Evolutionary conservation across 2,888 invertebrate genomes (phyloP).

Genomic region (Acleris literana): DNA sequence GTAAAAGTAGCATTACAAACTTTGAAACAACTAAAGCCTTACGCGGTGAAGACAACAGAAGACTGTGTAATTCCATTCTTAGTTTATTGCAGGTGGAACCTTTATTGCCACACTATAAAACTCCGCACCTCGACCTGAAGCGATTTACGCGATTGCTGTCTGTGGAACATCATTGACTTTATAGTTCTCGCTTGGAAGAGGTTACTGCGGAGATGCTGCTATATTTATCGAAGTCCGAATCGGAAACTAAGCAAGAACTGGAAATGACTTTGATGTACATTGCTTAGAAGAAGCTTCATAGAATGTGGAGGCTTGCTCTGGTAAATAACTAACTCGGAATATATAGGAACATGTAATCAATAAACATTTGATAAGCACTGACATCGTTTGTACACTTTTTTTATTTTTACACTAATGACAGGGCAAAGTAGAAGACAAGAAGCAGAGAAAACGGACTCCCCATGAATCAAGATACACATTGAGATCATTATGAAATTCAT

Average conservation of each 20-base stretch:
- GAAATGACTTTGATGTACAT: neutral
- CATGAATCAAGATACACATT: no score
- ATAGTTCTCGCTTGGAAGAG: constrained; percentile 37
- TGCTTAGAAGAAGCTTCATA: neutral
- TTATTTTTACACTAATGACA: no score
- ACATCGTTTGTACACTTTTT: no score
- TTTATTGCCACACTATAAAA: constrained; percentile 52
- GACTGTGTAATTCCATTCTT: constrained; percentile 31
- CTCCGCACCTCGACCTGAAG: constrained; percentile 42
- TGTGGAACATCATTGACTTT: constrained; percentile 42
- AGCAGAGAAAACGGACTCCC: no score
- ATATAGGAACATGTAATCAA: no score
- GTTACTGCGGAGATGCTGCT: constrained; percentile 36
- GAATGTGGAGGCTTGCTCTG: no score
- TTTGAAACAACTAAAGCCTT: constrained; percentile 20
- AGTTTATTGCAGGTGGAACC: constrained; percentile 44
- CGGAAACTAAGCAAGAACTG: constrained; percentile 13
- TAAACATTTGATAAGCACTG: no score
- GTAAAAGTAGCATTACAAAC: constrained; percentile 23
- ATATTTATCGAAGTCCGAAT: constrained; percentile 13
- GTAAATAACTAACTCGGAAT: no score
- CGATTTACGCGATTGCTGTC: constrained; percentile 44
- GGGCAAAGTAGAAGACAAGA: no score
- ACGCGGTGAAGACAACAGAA: constrained; percentile 24
- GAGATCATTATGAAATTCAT: no score